Base-by-base conservation (phyloP, 2,113 vertebrate genomes). In the Phycodurus eques region DNA sequence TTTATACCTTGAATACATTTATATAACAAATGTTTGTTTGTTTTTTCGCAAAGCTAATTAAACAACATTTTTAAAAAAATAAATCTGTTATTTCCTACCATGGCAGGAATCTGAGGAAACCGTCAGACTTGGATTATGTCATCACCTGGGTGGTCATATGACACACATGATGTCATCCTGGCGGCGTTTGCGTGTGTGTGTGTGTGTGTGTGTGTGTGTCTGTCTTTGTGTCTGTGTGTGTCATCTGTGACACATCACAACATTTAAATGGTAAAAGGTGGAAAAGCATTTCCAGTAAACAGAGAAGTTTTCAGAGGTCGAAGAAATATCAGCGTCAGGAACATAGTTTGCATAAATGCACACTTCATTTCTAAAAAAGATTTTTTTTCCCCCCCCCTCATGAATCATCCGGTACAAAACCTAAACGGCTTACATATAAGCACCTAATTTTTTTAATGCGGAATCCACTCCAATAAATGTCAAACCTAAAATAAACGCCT, bases 151-250 rank as follows among this genome's bases (percentile, higher is more conserved):
- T n/a, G 20, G 56, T 57, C 12, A 33, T 44, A 12, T 44, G 39
- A 22, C 51, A 57, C 22, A 22, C 14, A 20, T 78, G 72, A 80
- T 8, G 2, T 65, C 71, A 77, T 67, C 6, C 10, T 13, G 22
- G 31, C 19, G n/a, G 62, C 46, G 8, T 49, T n/a, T 1, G 3
- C 0, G 3, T 46, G 31, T 27, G 6, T 56, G 27, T 1, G 0
- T 33, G 14, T 9, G 59, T 54, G 13, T 62, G 33, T 42, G 22
- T 14, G 57, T 60, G 57, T 31, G 27, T 33, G 57, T 56, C 1
- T 57, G 54, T 27, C n/a, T 27, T 1, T 27, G 27, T 27, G 1
- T 27, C 27, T 57, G n/a, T 22, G n/a, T n/a, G 56, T 57, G 47
- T 57, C 54, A 59, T 59, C 22, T 27, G 0, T 19, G 12, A 51